A percentile compares a stretch with the other conserved stretches of the same genome.
phyloP scores from a whole-genome alignment of 1,140 invertebrate genomes.

The Nephotettix cincticeps region DNA sequence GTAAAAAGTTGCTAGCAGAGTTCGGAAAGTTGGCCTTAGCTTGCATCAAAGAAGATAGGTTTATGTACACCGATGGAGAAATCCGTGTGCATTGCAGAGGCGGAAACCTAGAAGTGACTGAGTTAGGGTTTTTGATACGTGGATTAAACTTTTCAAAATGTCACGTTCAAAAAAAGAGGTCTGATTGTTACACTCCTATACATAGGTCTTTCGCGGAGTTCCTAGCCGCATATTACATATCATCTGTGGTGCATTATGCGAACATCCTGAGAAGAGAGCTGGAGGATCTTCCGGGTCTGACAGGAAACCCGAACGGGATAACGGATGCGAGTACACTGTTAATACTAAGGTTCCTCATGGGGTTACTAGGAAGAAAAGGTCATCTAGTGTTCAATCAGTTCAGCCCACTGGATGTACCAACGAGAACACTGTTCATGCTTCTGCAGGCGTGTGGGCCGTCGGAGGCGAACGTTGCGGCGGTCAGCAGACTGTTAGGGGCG shows the following conservation, averaged over 20 bases:
- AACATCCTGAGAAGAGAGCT: slow-evolving; percentile 54
- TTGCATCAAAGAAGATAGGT: slow-evolving; percentile 50
- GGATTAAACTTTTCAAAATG: slow-evolving; percentile 46
- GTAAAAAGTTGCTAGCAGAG: slow-evolving; percentile 52
- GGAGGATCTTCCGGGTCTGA: slow-evolving; percentile 50
- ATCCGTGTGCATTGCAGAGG: slow-evolving; percentile 45
- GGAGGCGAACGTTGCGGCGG: slow-evolving; percentile 51
- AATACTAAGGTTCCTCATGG: slow-evolving; percentile 52
- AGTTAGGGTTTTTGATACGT: slow-evolving; percentile 50
- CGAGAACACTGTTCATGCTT: slow-evolving; percentile 52
- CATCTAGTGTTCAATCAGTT: slow-evolving; percentile 51
- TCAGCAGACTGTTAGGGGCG: slow-evolving; percentile 29
- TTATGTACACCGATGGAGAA: slow-evolving; percentile 51
- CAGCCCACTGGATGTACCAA: slow-evolving; percentile 52
- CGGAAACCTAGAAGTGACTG: slow-evolving; percentile 48
- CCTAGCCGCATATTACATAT: slow-evolving; percentile 56
- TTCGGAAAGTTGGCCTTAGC: slow-evolving; percentile 52
- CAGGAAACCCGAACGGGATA: slow-evolving; percentile 33
- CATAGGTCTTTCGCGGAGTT: slow-evolving; percentile 54
- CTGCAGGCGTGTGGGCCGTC: slow-evolving; percentile 53
- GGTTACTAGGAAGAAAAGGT: slow-evolving; percentile 51
- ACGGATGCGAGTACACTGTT: slow-evolving; percentile 32
- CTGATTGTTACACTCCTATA: slow-evolving; percentile 51
- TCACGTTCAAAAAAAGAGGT: slow-evolving; percentile 43
- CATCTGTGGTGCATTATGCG: slow-evolving; percentile 53